Percentiles rank a stretch among this genome's conserved stretches.
These are phyloP conservation scores for Montifringilla adamsi DNA, from an alignment of 2,113 vertebrate species.

Conservation along the genomic window DNA sequence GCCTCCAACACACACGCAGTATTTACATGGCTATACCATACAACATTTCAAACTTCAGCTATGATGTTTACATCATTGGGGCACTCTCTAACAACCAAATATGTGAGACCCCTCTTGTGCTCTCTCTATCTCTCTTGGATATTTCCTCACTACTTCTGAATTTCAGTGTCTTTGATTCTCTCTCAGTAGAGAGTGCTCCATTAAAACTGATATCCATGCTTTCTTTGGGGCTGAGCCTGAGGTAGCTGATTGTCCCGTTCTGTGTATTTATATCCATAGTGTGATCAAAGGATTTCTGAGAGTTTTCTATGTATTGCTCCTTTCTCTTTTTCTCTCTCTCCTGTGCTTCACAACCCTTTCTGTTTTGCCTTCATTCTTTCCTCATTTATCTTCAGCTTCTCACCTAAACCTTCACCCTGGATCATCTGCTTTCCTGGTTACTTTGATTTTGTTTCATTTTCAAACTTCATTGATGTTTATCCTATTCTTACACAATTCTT, in stretches of 20 bases:
- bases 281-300: neutral
- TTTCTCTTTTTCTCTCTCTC: neutral
- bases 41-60: neutral
- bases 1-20: neutral
- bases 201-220: neutral
- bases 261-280: neutral
- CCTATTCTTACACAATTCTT: neutral
- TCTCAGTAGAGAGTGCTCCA: neutral
- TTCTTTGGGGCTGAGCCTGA: neutral
- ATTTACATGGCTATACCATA: neutral
- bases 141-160: neutral
- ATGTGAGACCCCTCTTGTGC: neutral
- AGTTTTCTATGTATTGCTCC: neutral
- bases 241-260: neutral
- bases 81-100: neutral
- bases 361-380: neutral
- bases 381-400: neutral
- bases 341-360: neutral
- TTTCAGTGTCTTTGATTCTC: neutral
- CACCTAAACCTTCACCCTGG: neutral
- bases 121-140: neutral
- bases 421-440: neutral
- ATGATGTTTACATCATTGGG: neutral
- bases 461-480: neutral
- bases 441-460: neutral